Evolutionary conservation across 2,113 vertebrate species (phyloP).

Genomic region (Carlito syrichta): DNA sequence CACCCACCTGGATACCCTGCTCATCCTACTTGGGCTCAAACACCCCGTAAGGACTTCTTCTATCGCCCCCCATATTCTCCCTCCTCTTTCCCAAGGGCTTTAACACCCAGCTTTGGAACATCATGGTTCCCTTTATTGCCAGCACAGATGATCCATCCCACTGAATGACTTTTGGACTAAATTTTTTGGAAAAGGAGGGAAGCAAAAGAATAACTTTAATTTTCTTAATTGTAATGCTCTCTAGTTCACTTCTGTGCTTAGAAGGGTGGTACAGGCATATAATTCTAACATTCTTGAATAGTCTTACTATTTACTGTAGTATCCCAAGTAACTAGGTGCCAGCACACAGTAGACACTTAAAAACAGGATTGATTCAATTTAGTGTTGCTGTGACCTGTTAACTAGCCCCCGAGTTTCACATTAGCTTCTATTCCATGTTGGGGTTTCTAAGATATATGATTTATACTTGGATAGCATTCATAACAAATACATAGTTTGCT

Average conservation of each 20-base stretch:
- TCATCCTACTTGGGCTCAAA: neutral
- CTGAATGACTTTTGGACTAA: neutral
- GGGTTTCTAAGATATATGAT: neutral
- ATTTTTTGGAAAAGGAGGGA: neutral
- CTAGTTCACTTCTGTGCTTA: neutral
- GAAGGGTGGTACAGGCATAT: neutral
- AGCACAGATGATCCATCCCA: neutral
- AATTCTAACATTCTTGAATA: neutral
- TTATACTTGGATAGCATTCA: neutral
- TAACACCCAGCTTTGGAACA: neutral
- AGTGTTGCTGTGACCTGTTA: neutral
- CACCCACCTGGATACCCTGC: neutral
- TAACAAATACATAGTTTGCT: neutral
- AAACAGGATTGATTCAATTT: neutral
- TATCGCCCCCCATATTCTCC: neutral
- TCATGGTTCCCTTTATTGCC: neutral
- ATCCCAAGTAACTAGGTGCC: neutral
- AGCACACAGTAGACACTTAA: neutral
- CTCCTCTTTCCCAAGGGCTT: neutral
- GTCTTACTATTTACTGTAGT: neutral
- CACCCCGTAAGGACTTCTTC: accelerated
- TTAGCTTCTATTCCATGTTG: neutral
- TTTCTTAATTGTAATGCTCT: neutral
- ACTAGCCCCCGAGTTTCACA: neutral
- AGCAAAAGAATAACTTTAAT: neutral